Base-by-base conservation (phyloP, 2,888 invertebrate species). In the Brenthis daphne region DNA sequence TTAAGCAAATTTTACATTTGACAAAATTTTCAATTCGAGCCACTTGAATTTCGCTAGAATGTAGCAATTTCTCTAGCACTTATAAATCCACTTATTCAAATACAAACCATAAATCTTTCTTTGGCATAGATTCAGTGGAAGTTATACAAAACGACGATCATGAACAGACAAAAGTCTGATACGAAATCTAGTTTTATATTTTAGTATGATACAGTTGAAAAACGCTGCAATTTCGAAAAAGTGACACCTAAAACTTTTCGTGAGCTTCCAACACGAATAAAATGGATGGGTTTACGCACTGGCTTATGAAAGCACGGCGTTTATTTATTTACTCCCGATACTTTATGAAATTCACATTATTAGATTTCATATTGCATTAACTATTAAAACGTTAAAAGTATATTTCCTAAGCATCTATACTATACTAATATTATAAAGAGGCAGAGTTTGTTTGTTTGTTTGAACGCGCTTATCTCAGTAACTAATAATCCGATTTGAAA, bases 211-310 rank as follows among this genome's bases (percentile, higher is more conserved):
- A 70, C 76, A 67, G 70, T 74, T 70, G 77, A 76, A 77, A 75
- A 75, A 77, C 74, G 74, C 69, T 54, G 74, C 77, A 74, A 74
- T 75, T 73, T 73, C 73, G 68, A 73, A 76, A 77, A 78, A 75
- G 74, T 74, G 76, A 76, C 75, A 73, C 73, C 72, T 63, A 68
- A 74, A 77, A 75, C 69, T 75, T 76, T 74, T 72, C 69, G 71
- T 71, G 67, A 67, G 65, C 71, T 75, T 68, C 61, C 66, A 70
- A 69, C 69, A 67, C 65, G 73, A 76, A 69, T 68, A 69, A 72
- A 75, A 75, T 66, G 71, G 73, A 75, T 72, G 70, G 63, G 51
- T 14, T 51, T 54, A 71, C 74, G 60, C 70, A 75, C 74, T 67
- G 50, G 6, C 13, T 43, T 24, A 6, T 20, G 14, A 5, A 63